Conservation (phyloP, 2,113 vertebrate species). For the Aramus guarauna region DNA sequence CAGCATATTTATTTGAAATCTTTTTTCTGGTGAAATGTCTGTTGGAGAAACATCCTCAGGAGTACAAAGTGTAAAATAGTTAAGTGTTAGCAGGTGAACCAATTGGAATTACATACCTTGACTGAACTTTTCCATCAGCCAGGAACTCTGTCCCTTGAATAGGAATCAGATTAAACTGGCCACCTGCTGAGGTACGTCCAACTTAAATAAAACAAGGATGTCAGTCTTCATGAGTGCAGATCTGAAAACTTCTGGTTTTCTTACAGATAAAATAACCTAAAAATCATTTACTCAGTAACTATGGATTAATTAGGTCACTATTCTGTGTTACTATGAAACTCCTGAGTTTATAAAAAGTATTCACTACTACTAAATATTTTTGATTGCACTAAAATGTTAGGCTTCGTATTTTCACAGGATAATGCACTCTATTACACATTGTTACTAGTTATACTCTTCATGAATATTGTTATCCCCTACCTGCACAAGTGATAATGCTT, state of each 20-base stretch:
- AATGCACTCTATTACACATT: neutral
- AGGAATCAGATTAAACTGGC: neutral
- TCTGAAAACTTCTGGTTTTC: neutral
- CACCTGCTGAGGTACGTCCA: neutral
- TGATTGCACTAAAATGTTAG: neutral
- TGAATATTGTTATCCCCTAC: neutral
- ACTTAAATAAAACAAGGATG: neutral
- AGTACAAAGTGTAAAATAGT: neutral
- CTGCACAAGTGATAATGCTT: neutral
- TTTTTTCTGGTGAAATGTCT: neutral
- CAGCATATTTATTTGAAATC: neutral
- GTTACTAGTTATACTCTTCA: neutral
- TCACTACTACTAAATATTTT: neutral
- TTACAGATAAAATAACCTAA: neutral
- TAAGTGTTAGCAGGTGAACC: neutral
- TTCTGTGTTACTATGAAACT: neutral
- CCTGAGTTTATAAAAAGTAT: neutral
- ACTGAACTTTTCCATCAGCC: neutral
- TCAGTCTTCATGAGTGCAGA: neutral
- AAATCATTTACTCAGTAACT: neutral
- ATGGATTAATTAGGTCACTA: neutral
- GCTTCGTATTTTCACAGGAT: neutral
- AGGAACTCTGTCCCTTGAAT: neutral
- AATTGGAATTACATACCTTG: neutral
- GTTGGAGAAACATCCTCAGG: neutral